Percentiles rank a stretch among this genome's conserved stretches.
phyloP scores from a whole-genome alignment of 2,797 vertebrate genomes.

The Arctocebus calabarensis region DNA sequence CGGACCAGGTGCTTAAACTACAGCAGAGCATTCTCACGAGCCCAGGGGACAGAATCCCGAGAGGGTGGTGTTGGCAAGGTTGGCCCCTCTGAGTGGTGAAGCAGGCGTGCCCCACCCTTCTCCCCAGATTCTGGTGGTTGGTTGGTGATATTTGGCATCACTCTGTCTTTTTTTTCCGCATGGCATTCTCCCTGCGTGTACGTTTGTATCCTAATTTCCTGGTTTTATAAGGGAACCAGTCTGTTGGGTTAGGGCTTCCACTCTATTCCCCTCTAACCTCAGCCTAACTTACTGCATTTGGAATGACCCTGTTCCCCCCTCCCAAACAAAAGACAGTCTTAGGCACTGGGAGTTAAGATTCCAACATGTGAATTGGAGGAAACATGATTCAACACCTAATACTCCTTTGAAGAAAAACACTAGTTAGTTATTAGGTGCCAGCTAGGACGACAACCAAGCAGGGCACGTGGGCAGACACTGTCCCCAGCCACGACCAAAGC shows the following conservation, averaged over 20 bases:
- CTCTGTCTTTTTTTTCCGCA: background rate
- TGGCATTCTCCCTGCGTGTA: background rate
- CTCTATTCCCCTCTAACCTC: background rate
- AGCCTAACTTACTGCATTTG: background rate
- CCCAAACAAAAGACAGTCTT: background rate
- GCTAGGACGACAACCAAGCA: background rate
- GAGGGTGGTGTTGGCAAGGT: background rate
- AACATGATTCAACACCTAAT: background rate
- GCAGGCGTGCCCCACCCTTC: background rate
- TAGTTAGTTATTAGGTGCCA: background rate
- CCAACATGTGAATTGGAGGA: background rate
- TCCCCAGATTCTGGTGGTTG: background rate
- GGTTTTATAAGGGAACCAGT: background rate
- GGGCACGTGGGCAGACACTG: accelerated
- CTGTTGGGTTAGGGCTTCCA: no score
- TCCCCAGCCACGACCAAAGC: background rate
- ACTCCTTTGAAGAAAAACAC: background rate
- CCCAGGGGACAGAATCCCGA: background rate
- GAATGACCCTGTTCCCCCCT: background rate
- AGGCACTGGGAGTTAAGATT: background rate
- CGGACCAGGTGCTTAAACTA: background rate
- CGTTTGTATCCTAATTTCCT: background rate
- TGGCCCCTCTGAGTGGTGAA: background rate
- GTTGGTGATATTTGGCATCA: accelerated
- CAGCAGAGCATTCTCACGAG: accelerated